These are phyloP conservation scores for Lepidotrigona ventralis DNA, from an alignment of 1,140 invertebrate genomes.

Conservation along the genomic window DNA sequence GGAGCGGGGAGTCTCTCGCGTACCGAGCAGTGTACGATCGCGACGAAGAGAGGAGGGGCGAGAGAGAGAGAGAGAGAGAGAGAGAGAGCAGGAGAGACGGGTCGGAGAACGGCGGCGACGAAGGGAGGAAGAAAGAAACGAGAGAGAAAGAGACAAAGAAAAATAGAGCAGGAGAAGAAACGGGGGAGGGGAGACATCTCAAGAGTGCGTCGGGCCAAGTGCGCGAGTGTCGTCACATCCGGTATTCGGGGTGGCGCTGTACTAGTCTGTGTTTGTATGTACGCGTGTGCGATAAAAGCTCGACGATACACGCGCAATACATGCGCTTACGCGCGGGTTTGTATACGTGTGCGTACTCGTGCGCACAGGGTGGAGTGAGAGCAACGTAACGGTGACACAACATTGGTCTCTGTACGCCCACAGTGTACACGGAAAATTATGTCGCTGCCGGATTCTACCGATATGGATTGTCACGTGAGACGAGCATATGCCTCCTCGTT, in stretches of 20 bases:
- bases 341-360: conserved; percentile 7
- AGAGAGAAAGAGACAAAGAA: conserved; percentile 37
- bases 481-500: conserved; percentile 11
- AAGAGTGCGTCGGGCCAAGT: conserved; percentile 70
- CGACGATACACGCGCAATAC: conserved; percentile 18
- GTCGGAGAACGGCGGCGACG: not conserved
- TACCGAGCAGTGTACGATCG: conserved; percentile 8
- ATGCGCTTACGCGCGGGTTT: not conserved
- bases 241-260: conserved; percentile 67
- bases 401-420: not conserved
- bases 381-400: conserved; percentile 49
- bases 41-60: not conserved
- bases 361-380: conserved; percentile 44
- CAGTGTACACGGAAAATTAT: conserved; percentile 40
- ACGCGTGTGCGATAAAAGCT: conserved; percentile 46
- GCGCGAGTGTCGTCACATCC: conserved; percentile 75
- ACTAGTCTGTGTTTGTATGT: conserved; percentile 13
- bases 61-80: not conserved
- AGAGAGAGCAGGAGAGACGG: not conserved
- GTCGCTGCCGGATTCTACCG: conserved; percentile 31
- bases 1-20: conserved; percentile 1
- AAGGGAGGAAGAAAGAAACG: conserved; percentile 37
- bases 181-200: conserved; percentile 51
- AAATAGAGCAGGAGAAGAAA: conserved; percentile 9
- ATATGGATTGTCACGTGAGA: conserved; percentile 38